Evolutionary conservation across 1,140 invertebrate genomes (phyloP).

Genomic region (Pemphigus obesinymphae): DNA sequence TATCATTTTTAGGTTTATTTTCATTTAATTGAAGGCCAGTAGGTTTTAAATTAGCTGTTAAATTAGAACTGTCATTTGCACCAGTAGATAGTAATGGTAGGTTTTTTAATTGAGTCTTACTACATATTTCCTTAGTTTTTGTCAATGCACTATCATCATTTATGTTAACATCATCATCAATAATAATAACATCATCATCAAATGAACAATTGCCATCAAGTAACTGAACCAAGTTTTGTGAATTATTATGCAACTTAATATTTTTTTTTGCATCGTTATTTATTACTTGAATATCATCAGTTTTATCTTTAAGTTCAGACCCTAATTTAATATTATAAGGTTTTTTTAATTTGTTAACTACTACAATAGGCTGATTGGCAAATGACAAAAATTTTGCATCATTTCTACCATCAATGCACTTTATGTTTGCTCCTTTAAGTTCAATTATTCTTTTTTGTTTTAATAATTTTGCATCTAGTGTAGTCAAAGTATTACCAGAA

Average conservation of each 20-base stretch:
- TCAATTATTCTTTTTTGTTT: conserved; percentile 16
- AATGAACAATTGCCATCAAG: background rate
- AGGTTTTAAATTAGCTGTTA: background rate
- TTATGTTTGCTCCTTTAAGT: background rate
- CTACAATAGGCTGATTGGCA: background rate
- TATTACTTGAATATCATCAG: background rate
- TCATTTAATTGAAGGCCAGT: background rate
- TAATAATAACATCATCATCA: background rate
- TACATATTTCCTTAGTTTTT: background rate
- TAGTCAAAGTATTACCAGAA: background rate
- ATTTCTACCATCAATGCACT: background rate
- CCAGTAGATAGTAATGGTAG: background rate
- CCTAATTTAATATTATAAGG: conserved; percentile 1
- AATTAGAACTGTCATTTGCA: background rate
- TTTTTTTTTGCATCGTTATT: background rate
- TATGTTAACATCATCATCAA: background rate
- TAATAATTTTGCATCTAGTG: background rate
- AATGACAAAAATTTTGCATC: background rate
- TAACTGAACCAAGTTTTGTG: background rate
- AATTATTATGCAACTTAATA: background rate
- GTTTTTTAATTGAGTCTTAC: background rate
- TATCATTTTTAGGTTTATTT: conserved; percentile 2
- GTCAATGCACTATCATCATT: background rate
- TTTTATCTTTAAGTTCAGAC: background rate
- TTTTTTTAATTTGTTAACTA: conserved; percentile 20